Conservation (phyloP, 1,140 invertebrate species). For the Copidosoma floridanum region DNA sequence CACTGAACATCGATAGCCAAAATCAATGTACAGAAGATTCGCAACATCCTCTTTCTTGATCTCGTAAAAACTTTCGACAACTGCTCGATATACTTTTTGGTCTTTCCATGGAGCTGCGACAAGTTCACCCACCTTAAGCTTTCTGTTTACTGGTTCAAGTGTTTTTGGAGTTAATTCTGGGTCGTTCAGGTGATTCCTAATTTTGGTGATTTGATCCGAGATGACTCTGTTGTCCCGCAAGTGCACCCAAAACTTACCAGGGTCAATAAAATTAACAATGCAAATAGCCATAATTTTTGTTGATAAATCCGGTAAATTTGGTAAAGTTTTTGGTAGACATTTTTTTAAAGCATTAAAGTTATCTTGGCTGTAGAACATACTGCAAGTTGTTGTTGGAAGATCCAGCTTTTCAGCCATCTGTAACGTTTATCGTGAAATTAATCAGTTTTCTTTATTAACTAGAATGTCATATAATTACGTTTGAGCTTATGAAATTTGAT, state of each 20-base stretch:
- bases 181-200: conserved; percentile 21
- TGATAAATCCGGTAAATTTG: conserved; percentile 56
- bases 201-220: conserved; percentile 28
- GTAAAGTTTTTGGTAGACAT: conserved; percentile 39
- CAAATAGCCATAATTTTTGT: conserved; percentile 9
- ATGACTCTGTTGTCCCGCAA: conserved; percentile 51
- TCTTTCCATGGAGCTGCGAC: conserved; percentile 43
- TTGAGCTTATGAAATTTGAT: no score
- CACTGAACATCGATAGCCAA: conserved; percentile 59
- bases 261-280: conserved; percentile 54
- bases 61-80: conserved; percentile 36
- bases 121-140: conserved; percentile 33
- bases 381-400: not conserved
- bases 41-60: conserved; percentile 36
- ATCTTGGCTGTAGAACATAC: conserved; percentile 7
- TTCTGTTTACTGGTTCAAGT: not conserved
- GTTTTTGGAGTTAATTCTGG: conserved; percentile 1
- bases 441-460: no score
- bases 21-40: conserved; percentile 74
- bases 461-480: no score
- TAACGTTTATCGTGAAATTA: no score
- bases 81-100: conserved; percentile 40
- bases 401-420: conserved; percentile 23
- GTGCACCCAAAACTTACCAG: conserved; percentile 65
- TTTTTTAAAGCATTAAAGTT: conserved; percentile 10